Base-by-base conservation (phyloP, 2,888 invertebrate species). In the Flabesymbios commensalis region DNA sequence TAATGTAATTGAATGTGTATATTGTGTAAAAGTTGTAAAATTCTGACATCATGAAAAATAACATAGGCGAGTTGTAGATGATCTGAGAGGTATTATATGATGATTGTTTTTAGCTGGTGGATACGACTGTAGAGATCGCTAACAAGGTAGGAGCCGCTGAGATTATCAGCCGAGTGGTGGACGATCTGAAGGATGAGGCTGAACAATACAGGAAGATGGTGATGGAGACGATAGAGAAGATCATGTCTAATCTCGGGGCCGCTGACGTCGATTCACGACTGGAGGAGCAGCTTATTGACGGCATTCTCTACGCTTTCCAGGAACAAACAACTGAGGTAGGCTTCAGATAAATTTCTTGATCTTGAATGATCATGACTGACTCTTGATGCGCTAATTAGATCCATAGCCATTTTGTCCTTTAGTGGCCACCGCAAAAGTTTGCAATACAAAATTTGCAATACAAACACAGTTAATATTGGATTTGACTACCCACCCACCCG, bases 171-270 rank as follows among this genome's bases (percentile, higher is more conserved):
- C 88, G 98, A 67, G 94, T 99, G 48, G 99, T 99, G 0, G 99
- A 99, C 76, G 99, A 99, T 84, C 85, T 99, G 60, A 99, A 99
- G 84, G 99, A 99, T 81, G 99, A 99, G 84, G 97, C 98, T 81
- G 99, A 99, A 83, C 96, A 97, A 80, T 99, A 99, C 83, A 88
- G 99, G 64, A 99, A 99, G 86, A 99, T 99, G 99, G 99, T 99
- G 2, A 99, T 99, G 96, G 99, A 99, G 83, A 98, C 97, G 0
- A 98, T 99, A 61, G 99, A 99, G 81, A 98, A 98, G 84, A 96
- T 97, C 61, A 93, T 98, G 88, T 94, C 93, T 2, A 96, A 95
- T 83, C 86, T 98, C 64, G 99, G 99, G 22, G 96, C 98, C 0
- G 94, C 96, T 0, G 99, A 99, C 78, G 96, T 99, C 54, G 99